phyloP scores from a whole-genome alignment of 2,113 vertebrate genomes.

The Pterocles orientalis region DNA sequence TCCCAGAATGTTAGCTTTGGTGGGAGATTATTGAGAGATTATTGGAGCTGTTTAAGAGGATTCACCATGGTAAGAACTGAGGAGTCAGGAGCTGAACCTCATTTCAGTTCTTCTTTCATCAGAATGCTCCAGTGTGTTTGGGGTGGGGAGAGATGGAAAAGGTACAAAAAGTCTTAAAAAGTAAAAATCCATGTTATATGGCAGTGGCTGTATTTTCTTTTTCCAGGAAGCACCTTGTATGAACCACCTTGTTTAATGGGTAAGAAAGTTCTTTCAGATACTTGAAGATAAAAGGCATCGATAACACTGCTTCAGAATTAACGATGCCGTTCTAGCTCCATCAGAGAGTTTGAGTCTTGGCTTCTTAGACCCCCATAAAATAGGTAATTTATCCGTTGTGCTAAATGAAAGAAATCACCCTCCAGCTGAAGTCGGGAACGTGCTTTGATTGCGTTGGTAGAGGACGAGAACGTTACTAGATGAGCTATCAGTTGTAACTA shows the following conservation, averaged over 20 bases:
- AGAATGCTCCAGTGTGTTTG: neutral
- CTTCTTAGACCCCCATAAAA: conserved; percentile 18
- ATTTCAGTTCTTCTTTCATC: neutral
- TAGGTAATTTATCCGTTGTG: conserved; percentile 35
- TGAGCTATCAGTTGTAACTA: neutral
- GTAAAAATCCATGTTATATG: neutral
- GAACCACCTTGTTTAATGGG: neutral
- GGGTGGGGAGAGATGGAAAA: fast-evolving
- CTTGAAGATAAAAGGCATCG: conserved; percentile 1
- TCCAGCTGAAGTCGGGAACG: neutral
- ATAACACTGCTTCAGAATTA: neutral
- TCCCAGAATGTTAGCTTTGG: neutral
- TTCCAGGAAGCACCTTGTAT: neutral
- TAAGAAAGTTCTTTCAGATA: neutral
- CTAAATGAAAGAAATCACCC: conserved; percentile 33
- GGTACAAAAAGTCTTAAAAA: neutral
- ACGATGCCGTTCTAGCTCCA: neutral
- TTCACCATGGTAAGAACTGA: neutral
- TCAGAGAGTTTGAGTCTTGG: conserved; percentile 32
- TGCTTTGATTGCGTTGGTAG: neutral
- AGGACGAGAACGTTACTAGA: neutral
- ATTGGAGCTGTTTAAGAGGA: conserved; percentile 34
- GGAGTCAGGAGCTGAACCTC: neutral
- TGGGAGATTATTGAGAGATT: conserved; percentile 33
- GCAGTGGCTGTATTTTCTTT: neutral